phyloP scores from a whole-genome alignment of 2,797 vertebrate genomes.

The Sebastes oblongus region DNA sequence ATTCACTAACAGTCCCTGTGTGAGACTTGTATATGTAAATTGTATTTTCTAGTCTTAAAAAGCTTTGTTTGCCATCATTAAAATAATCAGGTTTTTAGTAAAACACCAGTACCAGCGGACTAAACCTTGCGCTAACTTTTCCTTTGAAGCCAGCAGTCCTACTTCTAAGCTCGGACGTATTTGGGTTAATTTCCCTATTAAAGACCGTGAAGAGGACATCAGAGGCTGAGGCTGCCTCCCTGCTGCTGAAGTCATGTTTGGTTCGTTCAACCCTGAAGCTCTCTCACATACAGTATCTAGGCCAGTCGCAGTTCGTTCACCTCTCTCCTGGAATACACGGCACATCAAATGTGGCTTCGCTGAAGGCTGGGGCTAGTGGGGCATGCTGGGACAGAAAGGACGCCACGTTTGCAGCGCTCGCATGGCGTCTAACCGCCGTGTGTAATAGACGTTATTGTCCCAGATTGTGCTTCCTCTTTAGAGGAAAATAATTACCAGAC shows the following conservation, averaged over 20 bases:
- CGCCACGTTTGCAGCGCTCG: not conserved
- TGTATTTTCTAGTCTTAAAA: not conserved
- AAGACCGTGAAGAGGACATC: conserved; percentile 23
- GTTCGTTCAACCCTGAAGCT: not conserved
- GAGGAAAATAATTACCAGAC: conserved; percentile 2
- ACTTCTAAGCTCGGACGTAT: not conserved
- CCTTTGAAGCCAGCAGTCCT: not conserved
- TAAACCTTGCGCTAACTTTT: not conserved
- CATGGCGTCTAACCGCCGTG: too few relatives aligned
- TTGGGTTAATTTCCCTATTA: conserved; percentile 33
- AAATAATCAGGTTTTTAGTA: not conserved
- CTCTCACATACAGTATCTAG: conserved; percentile 10
- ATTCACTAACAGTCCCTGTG: not conserved
- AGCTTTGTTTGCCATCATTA: not conserved
- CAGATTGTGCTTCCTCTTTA: not conserved
- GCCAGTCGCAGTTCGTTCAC: conserved; percentile 5
- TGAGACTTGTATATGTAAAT: too few relatives aligned
- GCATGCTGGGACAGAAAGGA: not conserved
- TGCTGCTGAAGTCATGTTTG: not conserved
- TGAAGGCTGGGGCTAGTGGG: not conserved
- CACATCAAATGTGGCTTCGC: not conserved
- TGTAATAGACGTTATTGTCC: not conserved
- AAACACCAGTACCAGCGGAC: too few relatives aligned
- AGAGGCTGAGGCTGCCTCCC: conserved; percentile 8
- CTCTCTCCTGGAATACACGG: conserved; percentile 8